Evolutionary conservation across 2,888 invertebrate genomes (phyloP).

Genomic region (Drosophila rellima): DNA sequence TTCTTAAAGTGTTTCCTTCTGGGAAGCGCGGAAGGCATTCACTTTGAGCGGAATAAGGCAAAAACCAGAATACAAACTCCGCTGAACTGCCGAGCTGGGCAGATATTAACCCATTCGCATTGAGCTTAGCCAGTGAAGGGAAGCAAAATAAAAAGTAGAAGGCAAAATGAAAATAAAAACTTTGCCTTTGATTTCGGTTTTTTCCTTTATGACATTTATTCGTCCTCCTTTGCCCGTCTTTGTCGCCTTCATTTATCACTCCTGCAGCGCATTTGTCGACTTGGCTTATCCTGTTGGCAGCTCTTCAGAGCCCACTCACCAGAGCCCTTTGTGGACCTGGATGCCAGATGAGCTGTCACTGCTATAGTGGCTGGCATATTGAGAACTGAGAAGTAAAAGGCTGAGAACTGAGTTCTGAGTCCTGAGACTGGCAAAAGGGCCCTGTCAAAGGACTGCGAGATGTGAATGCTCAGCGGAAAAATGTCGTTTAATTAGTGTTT

Average conservation of each 20-base stretch:
- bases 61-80: constrained; percentile 28
- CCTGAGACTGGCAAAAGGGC: constrained; percentile 16
- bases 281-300: constrained; percentile 68
- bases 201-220: constrained; percentile 64
- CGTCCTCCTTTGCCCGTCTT: constrained; percentile 11
- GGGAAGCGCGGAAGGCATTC: constrained; percentile 3
- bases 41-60: constrained; percentile 17
- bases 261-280: constrained; percentile 68
- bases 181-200: constrained; percentile 41
- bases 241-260: constrained; percentile 68
- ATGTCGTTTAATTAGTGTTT: constrained; percentile 79
- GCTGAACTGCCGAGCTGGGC: constrained; percentile 14
- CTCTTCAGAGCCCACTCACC: constrained; percentile 21
- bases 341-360: constrained; percentile 41
- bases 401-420: constrained; percentile 15
- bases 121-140: constrained; percentile 4
- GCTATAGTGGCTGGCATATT: constrained; percentile 21
- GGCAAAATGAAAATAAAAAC: constrained; percentile 52
- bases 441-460: constrained; percentile 57
- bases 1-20: constrained; percentile 5
- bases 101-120: constrained; percentile 55
- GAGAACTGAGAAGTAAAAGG: constrained; percentile 5
- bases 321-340: constrained; percentile 38
- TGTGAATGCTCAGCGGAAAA: constrained; percentile 56
- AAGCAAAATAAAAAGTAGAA: neutral